Conservation (phyloP, 2,797 vertebrate genomes). For the Channa striata region DNA sequence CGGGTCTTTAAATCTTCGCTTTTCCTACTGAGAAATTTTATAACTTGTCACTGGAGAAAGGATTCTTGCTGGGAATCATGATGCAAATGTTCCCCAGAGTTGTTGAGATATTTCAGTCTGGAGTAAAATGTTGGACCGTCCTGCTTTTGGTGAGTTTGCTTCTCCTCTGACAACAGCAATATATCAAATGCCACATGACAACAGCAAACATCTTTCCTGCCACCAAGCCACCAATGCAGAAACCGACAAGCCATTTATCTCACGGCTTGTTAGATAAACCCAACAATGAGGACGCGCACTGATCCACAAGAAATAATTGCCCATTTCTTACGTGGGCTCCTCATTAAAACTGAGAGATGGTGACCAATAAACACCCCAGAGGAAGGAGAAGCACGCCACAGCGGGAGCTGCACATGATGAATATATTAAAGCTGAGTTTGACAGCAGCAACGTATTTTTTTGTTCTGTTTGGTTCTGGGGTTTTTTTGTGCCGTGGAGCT, state of each 20-base stretch:
- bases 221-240: conserved; percentile 9
- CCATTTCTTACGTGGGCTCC: conserved; percentile 9
- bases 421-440: conserved; percentile 40
- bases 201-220: conserved; percentile 10
- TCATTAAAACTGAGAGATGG: conserved; percentile 30
- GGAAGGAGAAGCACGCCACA: conserved; percentile 3
- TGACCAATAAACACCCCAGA: conserved; percentile 10
- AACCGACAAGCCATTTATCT: conserved; percentile 23
- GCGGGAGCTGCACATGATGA: conserved; percentile 32
- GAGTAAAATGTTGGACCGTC: too few relatives aligned
- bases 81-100: too few relatives aligned
- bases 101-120: too few relatives aligned
- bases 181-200: conserved; percentile 15
- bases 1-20: too few relatives aligned
- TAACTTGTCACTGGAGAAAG: too few relatives aligned
- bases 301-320: conserved; percentile 1
- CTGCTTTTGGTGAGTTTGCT: not conserved
- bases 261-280: not conserved
- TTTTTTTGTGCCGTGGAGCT: conserved; percentile 30
- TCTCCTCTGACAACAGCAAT: conserved; percentile 4
- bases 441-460: conserved; percentile 47
- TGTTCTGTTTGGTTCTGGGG: too few relatives aligned
- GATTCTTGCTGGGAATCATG: too few relatives aligned
- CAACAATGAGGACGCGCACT: not conserved
- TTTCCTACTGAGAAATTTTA: too few relatives aligned